phyloP scores from a whole-genome alignment of 2,797 vertebrate species.

The Sandelia bainsii region DNA sequence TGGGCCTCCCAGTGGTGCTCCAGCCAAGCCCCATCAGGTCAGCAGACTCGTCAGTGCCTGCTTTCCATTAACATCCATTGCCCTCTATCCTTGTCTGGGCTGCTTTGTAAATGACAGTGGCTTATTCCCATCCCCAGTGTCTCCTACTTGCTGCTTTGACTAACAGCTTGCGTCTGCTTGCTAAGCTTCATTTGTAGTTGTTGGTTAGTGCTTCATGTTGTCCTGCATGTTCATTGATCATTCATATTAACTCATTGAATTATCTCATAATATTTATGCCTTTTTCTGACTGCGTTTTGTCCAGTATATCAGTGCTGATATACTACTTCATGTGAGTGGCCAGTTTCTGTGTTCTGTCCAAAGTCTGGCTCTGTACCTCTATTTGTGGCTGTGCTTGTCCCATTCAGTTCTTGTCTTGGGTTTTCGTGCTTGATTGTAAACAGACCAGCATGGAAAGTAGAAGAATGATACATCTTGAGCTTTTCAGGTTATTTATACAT shows the following conservation, averaged over 20 bases:
- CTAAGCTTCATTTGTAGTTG: conserved; percentile 47
- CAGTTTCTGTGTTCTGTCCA: conserved; percentile 19
- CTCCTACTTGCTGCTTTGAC: conserved; percentile 61
- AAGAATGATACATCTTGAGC: not conserved
- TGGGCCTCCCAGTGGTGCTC: conserved; percentile 83
- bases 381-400: conserved; percentile 9
- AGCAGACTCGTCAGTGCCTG: conserved; percentile 91
- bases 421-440: conserved; percentile 15
- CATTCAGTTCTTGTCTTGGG: conserved; percentile 7
- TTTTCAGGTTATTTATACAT: not conserved
- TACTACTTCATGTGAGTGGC: conserved; percentile 8
- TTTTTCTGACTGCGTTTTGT: conserved; percentile 4
- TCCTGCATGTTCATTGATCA: conserved; percentile 51
- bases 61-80: conserved; percentile 68
- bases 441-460: not conserved
- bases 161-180: conserved; percentile 60
- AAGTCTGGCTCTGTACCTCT: conserved; percentile 14
- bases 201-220: conserved; percentile 37
- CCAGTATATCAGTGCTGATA: conserved; percentile 32
- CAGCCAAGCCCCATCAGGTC: conserved; percentile 88
- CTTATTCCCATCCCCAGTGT: conserved; percentile 33
- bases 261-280: not conserved
- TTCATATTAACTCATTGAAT: conserved; percentile 30
- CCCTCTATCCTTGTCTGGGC: conserved; percentile 76
- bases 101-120: conserved; percentile 78